Evolutionary conservation across 2,797 vertebrate species (phyloP).

Genomic region (Spinibarbus caldwelli): DNA sequence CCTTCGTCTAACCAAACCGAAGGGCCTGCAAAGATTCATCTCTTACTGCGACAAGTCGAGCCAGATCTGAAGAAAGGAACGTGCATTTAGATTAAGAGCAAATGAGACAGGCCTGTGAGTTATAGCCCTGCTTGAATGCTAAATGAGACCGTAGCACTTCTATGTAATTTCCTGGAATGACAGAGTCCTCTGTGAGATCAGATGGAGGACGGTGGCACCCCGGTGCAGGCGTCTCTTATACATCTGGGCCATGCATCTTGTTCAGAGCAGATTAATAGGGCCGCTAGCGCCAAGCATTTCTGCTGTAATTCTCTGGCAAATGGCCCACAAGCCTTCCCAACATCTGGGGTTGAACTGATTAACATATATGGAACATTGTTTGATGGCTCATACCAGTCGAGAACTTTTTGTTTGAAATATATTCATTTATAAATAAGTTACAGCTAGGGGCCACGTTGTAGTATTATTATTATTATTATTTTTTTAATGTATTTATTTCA

Average conservation of each 20-base stretch:
- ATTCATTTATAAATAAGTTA: not conserved
- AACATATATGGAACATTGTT: slow-evolving; percentile 12
- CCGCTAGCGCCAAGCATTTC: slow-evolving; percentile 25
- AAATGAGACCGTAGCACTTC: slow-evolving; percentile 35
- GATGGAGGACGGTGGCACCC: slow-evolving; percentile 20
- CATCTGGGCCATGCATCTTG: slow-evolving; percentile 45
- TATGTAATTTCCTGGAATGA: slow-evolving; percentile 38
- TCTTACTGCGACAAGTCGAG: slow-evolving; percentile 27
- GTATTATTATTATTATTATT: not conserved
- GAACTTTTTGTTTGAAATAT: not conserved
- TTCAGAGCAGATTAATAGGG: slow-evolving; percentile 53
- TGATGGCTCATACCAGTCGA: slow-evolving; percentile 14
- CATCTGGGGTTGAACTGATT: slow-evolving; percentile 47
- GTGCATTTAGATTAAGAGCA: slow-evolving; percentile 50
- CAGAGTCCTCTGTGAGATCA: slow-evolving; percentile 27
- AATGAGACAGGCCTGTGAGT: slow-evolving; percentile 52
- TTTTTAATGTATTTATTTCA: too few relatives aligned
- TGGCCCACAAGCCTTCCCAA: slow-evolving; percentile 35
- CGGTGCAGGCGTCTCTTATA: slow-evolving; percentile 30
- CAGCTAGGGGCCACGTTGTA: not conserved
- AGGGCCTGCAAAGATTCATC: not conserved
- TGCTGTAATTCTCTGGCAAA: slow-evolving; percentile 50
- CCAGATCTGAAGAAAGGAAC: slow-evolving; percentile 21
- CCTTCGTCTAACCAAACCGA: slow-evolving; percentile 3
- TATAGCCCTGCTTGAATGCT: slow-evolving; percentile 37